A percentile compares a stretch with the other conserved stretches of the same genome.
Evolutionary conservation across 1,140 invertebrate species (phyloP).

Genomic region (Caenorhabditis inopinata): DNA sequence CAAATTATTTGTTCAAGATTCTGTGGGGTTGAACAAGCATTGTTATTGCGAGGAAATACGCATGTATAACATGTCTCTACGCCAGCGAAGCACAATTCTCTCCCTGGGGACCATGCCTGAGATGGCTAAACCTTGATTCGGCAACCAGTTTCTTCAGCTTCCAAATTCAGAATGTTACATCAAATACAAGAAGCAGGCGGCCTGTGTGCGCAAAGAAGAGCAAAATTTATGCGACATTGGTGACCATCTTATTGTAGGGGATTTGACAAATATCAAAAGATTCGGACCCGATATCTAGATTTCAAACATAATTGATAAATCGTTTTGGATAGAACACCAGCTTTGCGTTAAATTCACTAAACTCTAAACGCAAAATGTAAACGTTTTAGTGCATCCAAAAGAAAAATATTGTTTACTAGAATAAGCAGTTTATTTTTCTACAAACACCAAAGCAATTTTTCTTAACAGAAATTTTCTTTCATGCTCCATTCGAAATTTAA

Average conservation of each 20-base stretch:
- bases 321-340: background rate
- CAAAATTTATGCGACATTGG: slow-evolving; percentile 24
- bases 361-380: too few species aligned
- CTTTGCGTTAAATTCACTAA: too few species aligned
- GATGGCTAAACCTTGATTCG: slow-evolving; percentile 31
- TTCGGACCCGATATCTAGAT: background rate
- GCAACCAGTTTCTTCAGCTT: background rate
- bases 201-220: background rate
- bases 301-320: background rate
- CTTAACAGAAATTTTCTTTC: too few species aligned
- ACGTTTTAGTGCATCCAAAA: too few species aligned
- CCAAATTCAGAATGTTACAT: slow-evolving; percentile 20
- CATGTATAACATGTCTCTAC: slow-evolving; percentile 17
- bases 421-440: too few species aligned
- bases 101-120: slow-evolving; percentile 9
- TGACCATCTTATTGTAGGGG: background rate
- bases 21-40: background rate
- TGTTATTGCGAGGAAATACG: slow-evolving; percentile 27
- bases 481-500: too few species aligned
- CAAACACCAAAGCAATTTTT: too few species aligned
- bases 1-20: background rate
- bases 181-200: background rate
- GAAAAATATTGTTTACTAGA: too few species aligned
- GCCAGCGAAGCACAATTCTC: slow-evolving; percentile 8
- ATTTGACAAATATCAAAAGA: background rate